These are phyloP conservation scores for Pollenia labialis DNA, from an alignment of 2,888 invertebrate species.

Conservation along the genomic window DNA sequence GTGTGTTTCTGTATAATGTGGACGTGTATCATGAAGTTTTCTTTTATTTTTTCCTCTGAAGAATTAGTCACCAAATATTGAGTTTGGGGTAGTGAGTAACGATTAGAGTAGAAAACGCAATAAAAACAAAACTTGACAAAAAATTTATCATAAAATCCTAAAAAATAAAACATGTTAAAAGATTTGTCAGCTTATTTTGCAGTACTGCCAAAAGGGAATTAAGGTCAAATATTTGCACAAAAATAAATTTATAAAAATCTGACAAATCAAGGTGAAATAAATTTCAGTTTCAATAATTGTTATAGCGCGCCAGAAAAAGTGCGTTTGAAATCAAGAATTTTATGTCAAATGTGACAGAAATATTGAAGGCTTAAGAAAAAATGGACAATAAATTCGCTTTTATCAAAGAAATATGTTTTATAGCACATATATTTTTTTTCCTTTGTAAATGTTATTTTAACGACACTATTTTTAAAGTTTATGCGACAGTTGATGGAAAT, in stretches of 20 bases:
- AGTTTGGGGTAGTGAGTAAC: slow-evolving; percentile 31
- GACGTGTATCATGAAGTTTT: slow-evolving; percentile 13
- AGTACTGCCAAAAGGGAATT: slow-evolving; percentile 55
- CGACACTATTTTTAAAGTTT: slow-evolving; percentile 14
- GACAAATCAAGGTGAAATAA: slow-evolving; percentile 63
- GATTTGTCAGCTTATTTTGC: slow-evolving; percentile 63
- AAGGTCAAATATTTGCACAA: slow-evolving; percentile 65
- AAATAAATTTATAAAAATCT: slow-evolving; percentile 44
- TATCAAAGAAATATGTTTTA: slow-evolving; percentile 38
- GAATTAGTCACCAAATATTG: slow-evolving; percentile 67
- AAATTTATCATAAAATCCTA: no score
- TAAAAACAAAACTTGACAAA: not conserved
- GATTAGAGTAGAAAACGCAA: slow-evolving; percentile 33
- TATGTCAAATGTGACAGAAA: slow-evolving; percentile 57
- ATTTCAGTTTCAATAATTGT: slow-evolving; percentile 22
- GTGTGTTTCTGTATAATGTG: not conserved
- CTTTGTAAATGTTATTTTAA: slow-evolving; percentile 13
- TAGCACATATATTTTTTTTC: not conserved
- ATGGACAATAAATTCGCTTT: slow-evolving; percentile 17
- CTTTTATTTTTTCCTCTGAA: not conserved
- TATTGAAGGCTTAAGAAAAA: slow-evolving; percentile 20
- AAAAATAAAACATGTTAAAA: slow-evolving; percentile 41
- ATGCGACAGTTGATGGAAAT: not conserved
- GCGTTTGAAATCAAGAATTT: slow-evolving; percentile 53
- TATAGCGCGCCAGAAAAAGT: slow-evolving; percentile 16